Base-by-base conservation (phyloP, 2,888 invertebrate genomes). In the Callinectes sapidus region DNA sequence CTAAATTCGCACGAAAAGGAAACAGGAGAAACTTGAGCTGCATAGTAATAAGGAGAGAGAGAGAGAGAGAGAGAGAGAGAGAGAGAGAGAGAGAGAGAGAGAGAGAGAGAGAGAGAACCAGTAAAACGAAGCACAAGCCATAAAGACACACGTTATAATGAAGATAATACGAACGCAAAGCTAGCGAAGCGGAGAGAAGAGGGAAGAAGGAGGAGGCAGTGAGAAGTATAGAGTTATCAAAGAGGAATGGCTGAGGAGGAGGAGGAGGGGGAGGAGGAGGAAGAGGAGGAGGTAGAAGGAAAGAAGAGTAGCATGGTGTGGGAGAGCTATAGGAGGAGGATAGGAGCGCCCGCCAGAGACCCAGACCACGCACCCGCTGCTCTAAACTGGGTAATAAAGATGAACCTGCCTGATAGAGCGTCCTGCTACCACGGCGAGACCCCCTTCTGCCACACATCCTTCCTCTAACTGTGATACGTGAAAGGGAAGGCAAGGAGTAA, bases 361-460 rank as follows among this genome's bases (percentile, higher is more conserved):
- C 71, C 71, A n/a, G 61, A 54, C 81, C 81, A 81, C 10, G 35
- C 81, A 81, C 81, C 81, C 81, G 81, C 35, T 81, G 81, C 81
- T 81, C 48, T 85, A 90, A 90, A 85, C 54, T 90, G 85, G 90
- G 85, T 55, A 90, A 54, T 90, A 90, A 90, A 90, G 90, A 90
- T 90, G 85, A 85, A 90, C 90, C 90, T 18, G 48, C 6, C 32
- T 55, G 90, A 90, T 90, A 85, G 54, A 48, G 90, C 48, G 16
- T 32, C 90, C 23, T 32, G 32, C 90, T 77, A n/a, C 81, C 90
- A 54, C 23, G 28, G 5, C 16, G 32, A 85, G 55, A 48, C 81
- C 85, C 81, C 85, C 81, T 54, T 81, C 87, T 87, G 87, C 13
- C 42, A 23, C 54, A 87, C 87, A 28, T 87, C 54, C 87, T 54